Evolutionary conservation across 2,113 vertebrate genomes (phyloP).

Genomic region (Ictalurus punctatus): DNA sequence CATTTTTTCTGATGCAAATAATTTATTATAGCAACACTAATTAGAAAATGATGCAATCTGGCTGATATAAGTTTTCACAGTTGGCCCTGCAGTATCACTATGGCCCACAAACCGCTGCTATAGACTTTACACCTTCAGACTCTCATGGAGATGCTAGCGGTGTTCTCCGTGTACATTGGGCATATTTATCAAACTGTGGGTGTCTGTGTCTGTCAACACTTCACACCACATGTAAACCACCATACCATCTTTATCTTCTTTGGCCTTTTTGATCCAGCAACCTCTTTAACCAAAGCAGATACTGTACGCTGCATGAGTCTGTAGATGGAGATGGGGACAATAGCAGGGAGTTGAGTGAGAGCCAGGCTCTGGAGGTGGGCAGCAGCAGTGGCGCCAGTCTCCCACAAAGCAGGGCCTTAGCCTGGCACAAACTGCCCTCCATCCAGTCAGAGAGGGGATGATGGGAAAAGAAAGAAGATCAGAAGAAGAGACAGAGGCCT

Average conservation of each 20-base stretch:
- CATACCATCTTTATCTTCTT: slow-evolving; percentile 26
- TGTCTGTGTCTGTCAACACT: neutral
- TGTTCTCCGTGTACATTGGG: neutral
- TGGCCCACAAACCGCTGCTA: neutral
- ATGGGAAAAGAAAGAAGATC: slow-evolving; percentile 29
- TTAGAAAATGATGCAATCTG: neutral
- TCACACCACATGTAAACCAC: slow-evolving; percentile 31
- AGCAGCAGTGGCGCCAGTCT: slow-evolving; percentile 59
- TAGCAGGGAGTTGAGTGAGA: slow-evolving; percentile 35
- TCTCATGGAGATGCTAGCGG: neutral
- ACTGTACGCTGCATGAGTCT: neutral
- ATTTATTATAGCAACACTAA: neutral
- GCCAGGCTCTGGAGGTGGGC: slow-evolving; percentile 64
- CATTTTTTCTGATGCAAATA: neutral
- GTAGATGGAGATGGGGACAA: neutral
- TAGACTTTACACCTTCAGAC: neutral
- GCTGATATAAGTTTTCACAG: neutral
- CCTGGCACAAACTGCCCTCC: slow-evolving; percentile 54
- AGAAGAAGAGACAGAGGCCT: slow-evolving; percentile 25
- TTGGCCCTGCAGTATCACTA: neutral
- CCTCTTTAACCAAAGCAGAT: slow-evolving; percentile 16
- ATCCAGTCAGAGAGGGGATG: slow-evolving; percentile 45
- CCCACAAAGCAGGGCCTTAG: slow-evolving; percentile 60
- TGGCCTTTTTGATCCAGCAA: neutral
- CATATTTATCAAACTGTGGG: neutral